phyloP scores from a whole-genome alignment of 30 jellyfish, hydroid and myxozoan species.

The Morbakka virulenta region DNA sequence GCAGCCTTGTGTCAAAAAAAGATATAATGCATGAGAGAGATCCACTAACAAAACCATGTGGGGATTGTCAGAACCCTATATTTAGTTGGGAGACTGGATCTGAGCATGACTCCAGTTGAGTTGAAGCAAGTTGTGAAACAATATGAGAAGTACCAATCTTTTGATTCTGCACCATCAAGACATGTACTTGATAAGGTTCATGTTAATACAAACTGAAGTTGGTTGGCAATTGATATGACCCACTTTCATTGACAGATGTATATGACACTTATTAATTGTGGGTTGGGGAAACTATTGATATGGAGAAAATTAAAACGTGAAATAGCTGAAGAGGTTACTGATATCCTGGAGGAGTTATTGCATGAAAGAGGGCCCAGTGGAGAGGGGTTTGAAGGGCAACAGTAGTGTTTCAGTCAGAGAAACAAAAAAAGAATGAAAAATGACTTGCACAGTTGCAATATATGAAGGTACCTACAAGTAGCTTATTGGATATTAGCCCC shows the following conservation, averaged over 20 bases:
- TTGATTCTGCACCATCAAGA: constrained; percentile 16
- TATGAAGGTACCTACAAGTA: neutral
- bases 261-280: constrained; percentile 11
- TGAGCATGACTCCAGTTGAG: neutral
- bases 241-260: too few species aligned
- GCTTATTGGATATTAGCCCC: constrained; percentile 10
- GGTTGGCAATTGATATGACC: constrained; percentile 24
- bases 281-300: constrained; percentile 5
- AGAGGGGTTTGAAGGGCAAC: constrained; percentile 16
- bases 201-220: neutral
- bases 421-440: neutral
- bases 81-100: neutral
- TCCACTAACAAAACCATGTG: constrained; percentile 12
- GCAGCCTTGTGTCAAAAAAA: constrained; percentile 5
- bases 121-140: constrained; percentile 4
- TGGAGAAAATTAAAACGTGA: constrained; percentile 4
- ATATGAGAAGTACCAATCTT: constrained; percentile 2
- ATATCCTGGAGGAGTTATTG: neutral
- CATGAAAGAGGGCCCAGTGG: constrained; percentile 19
- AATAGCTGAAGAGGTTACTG: constrained; percentile 1
- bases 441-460: neutral
- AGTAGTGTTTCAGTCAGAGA: neutral
- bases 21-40: neutral
- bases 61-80: constrained; percentile 13
- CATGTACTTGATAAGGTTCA: neutral